Conservation (phyloP, 2,113 vertebrate genomes). For the Lagopus muta region DNA sequence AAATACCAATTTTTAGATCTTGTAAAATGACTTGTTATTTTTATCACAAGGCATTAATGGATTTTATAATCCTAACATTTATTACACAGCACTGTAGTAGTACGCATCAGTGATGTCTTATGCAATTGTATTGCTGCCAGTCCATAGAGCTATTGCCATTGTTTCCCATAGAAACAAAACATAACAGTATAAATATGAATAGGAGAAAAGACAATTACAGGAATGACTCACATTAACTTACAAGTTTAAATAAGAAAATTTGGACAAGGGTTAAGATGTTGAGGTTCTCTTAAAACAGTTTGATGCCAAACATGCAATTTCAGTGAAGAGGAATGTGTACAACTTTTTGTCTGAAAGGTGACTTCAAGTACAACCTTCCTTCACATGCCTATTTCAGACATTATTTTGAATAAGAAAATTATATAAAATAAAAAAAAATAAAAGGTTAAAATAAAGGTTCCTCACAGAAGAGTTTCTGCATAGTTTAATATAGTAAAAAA, state of each 20-base stretch:
- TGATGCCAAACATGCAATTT: slow-evolving; percentile 65
- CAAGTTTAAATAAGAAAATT: slow-evolving; percentile 51
- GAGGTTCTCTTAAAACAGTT: slow-evolving; percentile 18
- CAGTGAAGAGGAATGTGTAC: slow-evolving; percentile 38
- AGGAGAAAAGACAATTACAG: slow-evolving; percentile 51
- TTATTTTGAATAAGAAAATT: background rate
- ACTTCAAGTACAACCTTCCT: slow-evolving; percentile 20
- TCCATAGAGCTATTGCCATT: slow-evolving; percentile 52
- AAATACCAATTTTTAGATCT: background rate
- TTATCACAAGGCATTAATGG: background rate
- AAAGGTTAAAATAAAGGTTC: background rate
- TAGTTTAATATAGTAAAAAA: background rate
- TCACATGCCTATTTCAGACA: background rate
- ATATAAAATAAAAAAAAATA: background rate
- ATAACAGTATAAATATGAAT: slow-evolving; percentile 65
- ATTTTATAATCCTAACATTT: slow-evolving; percentile 34
- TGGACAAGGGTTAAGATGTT: slow-evolving; percentile 27
- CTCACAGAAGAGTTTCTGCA: background rate
- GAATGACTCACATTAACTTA: slow-evolving; percentile 65
- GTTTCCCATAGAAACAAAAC: slow-evolving; percentile 73
- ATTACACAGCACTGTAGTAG: slow-evolving; percentile 2
- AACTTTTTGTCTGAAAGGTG: slow-evolving; percentile 35
- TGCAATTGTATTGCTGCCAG: slow-evolving; percentile 36
- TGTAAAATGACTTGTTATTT: slow-evolving; percentile 15
- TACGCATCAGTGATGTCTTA: slow-evolving; percentile 37